Conservation (phyloP, 2,888 invertebrate species). For the Conops quadrifasciatus region DNA sequence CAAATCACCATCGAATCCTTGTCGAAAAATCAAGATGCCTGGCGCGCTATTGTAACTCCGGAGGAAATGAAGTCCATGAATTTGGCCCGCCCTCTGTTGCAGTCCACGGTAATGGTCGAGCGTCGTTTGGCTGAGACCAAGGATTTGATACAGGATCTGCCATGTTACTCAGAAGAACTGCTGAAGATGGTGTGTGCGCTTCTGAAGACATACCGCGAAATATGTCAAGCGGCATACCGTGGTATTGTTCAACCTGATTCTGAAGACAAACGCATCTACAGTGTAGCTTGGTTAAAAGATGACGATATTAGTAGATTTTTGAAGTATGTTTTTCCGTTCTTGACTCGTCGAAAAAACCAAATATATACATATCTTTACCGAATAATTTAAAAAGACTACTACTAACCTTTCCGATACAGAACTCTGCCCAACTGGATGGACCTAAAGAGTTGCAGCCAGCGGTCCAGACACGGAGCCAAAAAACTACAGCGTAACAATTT, state of each 20-base stretch:
- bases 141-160: slow-evolving; percentile 75
- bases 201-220: slow-evolving; percentile 76
- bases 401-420: slow-evolving; percentile 61
- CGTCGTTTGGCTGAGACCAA: slow-evolving; percentile 70
- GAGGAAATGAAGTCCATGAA: slow-evolving; percentile 73
- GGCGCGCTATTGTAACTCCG: slow-evolving; percentile 78
- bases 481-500: slow-evolving; percentile 60
- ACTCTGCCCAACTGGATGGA: slow-evolving; percentile 83
- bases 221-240: slow-evolving; percentile 77
- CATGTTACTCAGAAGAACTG: slow-evolving; percentile 78
- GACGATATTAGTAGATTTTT: slow-evolving; percentile 94
- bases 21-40: slow-evolving; percentile 79
- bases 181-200: slow-evolving; percentile 77
- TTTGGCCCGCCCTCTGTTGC: slow-evolving; percentile 71
- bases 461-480: slow-evolving; percentile 50
- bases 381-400: no score
- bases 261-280: slow-evolving; percentile 81
- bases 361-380: no score
- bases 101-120: slow-evolving; percentile 79
- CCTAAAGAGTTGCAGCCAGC: slow-evolving; percentile 67
- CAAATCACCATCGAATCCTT: slow-evolving; percentile 72
- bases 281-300: slow-evolving; percentile 91
- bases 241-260: slow-evolving; percentile 81
- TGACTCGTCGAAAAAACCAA: neutral
- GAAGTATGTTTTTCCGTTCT: slow-evolving; percentile 68